Base-by-base conservation (phyloP, 1,140 invertebrate species). In the Theocolax elegans region DNA sequence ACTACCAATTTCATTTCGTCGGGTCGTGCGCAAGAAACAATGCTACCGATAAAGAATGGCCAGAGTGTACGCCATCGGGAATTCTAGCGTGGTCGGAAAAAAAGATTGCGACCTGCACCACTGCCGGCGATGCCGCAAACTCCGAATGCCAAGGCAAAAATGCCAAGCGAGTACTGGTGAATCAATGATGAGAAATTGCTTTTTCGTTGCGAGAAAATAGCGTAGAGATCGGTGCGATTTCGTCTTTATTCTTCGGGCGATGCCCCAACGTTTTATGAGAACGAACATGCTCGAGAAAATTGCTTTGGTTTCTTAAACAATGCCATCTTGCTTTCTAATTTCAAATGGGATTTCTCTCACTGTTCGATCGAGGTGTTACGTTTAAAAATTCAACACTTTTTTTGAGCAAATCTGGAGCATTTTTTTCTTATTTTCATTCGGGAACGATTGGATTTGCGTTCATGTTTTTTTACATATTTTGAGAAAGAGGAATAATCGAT, bases 1-100 rank as follows among this genome's bases (percentile, higher is more conserved):
- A 68, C 38, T 68, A 53, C 44, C 56, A 68, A 68, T 68, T 68
- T 68, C 56, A 62, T 68, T 68, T 68, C 64, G 1, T 25, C 38
- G 10, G 31, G 51, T 21, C 0, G n/a, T 19, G 31, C 27, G 7
- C 31, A 38, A 62, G 56, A 62, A 68, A 62, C 67, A 68, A 68
- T 68, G 29, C 65, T 29, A 27, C n/a, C 54, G 65, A 67, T 67
- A 59, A 67, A 67, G 54, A 67, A 59, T 54, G 64, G 35, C 2
- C 10, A 42, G 31, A 54, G 53, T 31, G 13, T 21, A 21, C 53
- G 40, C 17, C 54, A 9, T 27, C 29, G 44, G 44, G 44, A 59
- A 67, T 67, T 59, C 53, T 31, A 40, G 54, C 29, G 53, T 17
- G 19, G 10, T n/a, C n/a, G 17, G 44, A 44, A 51, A 59, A 67